These are phyloP conservation scores for Centrocercus urophasianus DNA, from an alignment of 2,113 vertebrate species.

Conservation along the genomic window DNA sequence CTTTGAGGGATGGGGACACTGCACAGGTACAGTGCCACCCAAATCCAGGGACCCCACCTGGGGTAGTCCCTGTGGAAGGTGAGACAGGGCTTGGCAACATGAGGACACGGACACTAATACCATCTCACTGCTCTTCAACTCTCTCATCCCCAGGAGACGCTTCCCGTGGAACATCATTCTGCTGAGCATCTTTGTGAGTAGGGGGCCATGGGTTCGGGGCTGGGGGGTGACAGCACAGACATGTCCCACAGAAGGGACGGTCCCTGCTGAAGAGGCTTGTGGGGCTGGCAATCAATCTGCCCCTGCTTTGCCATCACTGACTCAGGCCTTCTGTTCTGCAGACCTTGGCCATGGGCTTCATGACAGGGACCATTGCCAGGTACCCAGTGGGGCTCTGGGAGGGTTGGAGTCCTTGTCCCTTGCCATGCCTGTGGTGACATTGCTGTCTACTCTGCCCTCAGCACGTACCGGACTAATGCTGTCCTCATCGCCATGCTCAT, in stretches of 20 bases:
- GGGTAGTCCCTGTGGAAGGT: not conserved
- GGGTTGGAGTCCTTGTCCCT: not conserved
- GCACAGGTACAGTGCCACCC: not conserved
- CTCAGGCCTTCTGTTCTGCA: constrained; percentile 52
- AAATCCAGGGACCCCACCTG: not conserved
- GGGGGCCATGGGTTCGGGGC: not conserved
- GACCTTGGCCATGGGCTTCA: constrained; percentile 92
- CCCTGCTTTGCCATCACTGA: not conserved
- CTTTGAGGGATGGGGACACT: not conserved
- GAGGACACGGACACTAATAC: not conserved
- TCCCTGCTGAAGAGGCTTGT: not conserved
- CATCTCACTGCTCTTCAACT: not conserved
- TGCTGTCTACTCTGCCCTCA: constrained; percentile 38
- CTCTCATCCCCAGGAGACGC: constrained; percentile 81
- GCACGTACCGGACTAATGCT: constrained; percentile 84
- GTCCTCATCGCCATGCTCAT: constrained; percentile 91
- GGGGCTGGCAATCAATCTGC: not conserved
- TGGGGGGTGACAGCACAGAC: not conserved
- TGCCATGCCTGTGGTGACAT: not conserved
- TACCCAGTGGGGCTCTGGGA: constrained; percentile 35
- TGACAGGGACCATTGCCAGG: constrained; percentile 93
- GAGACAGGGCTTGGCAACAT: accelerated
- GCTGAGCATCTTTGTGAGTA: constrained; percentile 91
- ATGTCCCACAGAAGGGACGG: not conserved
- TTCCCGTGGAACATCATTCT: constrained; percentile 94